Conservation (phyloP, 2,888 invertebrate genomes). For the Noctua fimbriata region DNA sequence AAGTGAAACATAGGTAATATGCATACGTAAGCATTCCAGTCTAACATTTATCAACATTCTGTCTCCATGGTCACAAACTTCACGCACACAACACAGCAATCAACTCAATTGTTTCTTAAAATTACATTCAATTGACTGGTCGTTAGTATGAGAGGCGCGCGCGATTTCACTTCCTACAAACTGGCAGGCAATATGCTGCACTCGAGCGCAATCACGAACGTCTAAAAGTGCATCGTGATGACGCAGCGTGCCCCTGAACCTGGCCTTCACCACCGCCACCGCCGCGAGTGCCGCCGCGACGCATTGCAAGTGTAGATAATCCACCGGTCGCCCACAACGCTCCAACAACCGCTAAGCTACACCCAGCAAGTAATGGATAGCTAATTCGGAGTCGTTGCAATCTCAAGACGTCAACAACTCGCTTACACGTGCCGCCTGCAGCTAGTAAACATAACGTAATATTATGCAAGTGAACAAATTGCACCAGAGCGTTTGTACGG, state of each 20-base stretch:
- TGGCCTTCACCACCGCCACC: slow-evolving; percentile 61
- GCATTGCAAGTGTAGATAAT: slow-evolving; percentile 16
- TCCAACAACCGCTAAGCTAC: slow-evolving; percentile 7
- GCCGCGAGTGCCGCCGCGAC: slow-evolving; percentile 3
- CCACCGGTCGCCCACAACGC: slow-evolving; percentile 42
- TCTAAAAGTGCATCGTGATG: slow-evolving; percentile 74
- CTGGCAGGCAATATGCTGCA: slow-evolving; percentile 61
- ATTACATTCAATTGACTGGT: slow-evolving; percentile 26
- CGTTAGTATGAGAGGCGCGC: slow-evolving; percentile 57
- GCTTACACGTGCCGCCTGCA: slow-evolving; percentile 79
- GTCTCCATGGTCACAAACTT: slow-evolving; percentile 13
- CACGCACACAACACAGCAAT: slow-evolving; percentile 36
- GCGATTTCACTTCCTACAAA: slow-evolving; percentile 64
- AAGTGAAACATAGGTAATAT: not conserved
- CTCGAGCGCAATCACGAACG: slow-evolving; percentile 61
- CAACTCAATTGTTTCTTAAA: slow-evolving; percentile 17
- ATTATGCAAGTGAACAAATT: slow-evolving; percentile 78
- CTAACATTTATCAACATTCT: not conserved
- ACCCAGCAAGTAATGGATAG: slow-evolving; percentile 63
- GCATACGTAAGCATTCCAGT: not conserved
- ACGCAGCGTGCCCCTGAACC: slow-evolving; percentile 76
- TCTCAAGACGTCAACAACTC: slow-evolving; percentile 42
- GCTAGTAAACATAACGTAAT: slow-evolving; percentile 77
- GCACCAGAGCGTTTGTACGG: slow-evolving; percentile 44
- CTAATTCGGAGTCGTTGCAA: slow-evolving; percentile 29